Evolutionary conservation across 1,140 invertebrate genomes (phyloP), one percentile per base, ranked within the genome.

Genomic region (Zaprionus lachaisei): DNA sequence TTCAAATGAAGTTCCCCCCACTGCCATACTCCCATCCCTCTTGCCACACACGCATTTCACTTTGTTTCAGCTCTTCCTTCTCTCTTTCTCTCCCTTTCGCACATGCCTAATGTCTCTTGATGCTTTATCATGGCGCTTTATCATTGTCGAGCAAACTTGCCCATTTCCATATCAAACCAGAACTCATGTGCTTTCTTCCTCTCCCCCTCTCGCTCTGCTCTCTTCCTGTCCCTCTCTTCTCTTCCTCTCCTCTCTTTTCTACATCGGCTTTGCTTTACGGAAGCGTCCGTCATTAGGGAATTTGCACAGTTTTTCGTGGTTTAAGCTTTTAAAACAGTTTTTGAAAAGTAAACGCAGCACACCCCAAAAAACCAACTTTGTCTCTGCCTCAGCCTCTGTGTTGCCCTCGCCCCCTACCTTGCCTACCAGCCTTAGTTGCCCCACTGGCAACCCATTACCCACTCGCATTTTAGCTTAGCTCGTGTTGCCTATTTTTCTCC

Each of bases 311-410:
- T 84, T 85, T 90, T 70, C 47, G 78, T 89, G 85, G 84, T 89
- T 47, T 89, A 90, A 89, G 84, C 85, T 89, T 90, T 89, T 90
- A 89, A 89, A 89, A 89, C 81, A 74, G 84, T 78, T 89, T 89
- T 87, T 72, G 78, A 81, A 84, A 86, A 81, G 83, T 81, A 85
- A 84, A 85, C 74, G 49, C 66, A 77, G 17, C 17, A 17, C 11
- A 34, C 26, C 17, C 28, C 47, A 5, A 4, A n/a, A 47, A 47
- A 47, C n/a, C n/a, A 17, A 47, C 41, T 47, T 47, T 17, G n/a
- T 38, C 14, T n/a, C 31, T 34, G 31, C 31, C n/a, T 38, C 54
- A 17, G 7, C 31, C 58, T 2, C 15, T 17, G 24, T 31, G 20
- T 12, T 12, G 7, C 31, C 0, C 34, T 12, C n/a, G 11, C 12